Evolutionary conservation across 23 tunicate genomes (phyloP), one percentile per base, ranked within the genome.

Genomic region (Diplosoma virens): DNA sequence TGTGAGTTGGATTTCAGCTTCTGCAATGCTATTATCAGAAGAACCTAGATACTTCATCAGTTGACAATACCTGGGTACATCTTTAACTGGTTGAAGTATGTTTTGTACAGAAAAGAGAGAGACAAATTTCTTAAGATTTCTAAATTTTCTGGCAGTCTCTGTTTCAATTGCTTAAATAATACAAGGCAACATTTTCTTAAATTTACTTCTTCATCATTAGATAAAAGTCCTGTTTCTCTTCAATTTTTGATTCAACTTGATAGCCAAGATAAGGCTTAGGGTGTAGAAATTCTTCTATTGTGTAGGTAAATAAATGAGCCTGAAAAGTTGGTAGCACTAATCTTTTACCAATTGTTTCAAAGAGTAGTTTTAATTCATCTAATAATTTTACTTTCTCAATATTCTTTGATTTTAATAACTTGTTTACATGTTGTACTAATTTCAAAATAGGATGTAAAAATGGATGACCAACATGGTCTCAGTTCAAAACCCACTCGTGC

Each of bases 371-470:
- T 21, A 56, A 16, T 16, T 56, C 64, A 56, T 56, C 64, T 9
- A 56, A 56, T 21, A 56, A 21, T 56, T 56, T 56, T 56, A 56
- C 64, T 21, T 56, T 56, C 21, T n/a, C 18, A 56, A 45, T 45
- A 45, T 71, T 27, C 20, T 78, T 30, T 29, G 21, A n/a, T 45
- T 68, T 59, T 23, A 47, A 41, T 16, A 48, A 32, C 54, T 81
- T 70, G 47, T 81, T 36, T 1, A 81, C 79, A 21, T 78, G 74
- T 27, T 54, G 48, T 6, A 81, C 55, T 56, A 59, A 68, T 18
- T 53, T 71, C 34, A 68, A 23, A 33, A 69, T 47, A 3, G 85
- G 85, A 41, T 41, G n/a, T n/a, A n/a, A n/a, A n/a, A n/a, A n/a
- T n/a, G n/a, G n/a, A n/a, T n/a, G n/a, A n/a, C n/a, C n/a, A n/a